Evolutionary conservation across 2,797 vertebrate genomes (phyloP).

Genomic region (Alca torda): DNA sequence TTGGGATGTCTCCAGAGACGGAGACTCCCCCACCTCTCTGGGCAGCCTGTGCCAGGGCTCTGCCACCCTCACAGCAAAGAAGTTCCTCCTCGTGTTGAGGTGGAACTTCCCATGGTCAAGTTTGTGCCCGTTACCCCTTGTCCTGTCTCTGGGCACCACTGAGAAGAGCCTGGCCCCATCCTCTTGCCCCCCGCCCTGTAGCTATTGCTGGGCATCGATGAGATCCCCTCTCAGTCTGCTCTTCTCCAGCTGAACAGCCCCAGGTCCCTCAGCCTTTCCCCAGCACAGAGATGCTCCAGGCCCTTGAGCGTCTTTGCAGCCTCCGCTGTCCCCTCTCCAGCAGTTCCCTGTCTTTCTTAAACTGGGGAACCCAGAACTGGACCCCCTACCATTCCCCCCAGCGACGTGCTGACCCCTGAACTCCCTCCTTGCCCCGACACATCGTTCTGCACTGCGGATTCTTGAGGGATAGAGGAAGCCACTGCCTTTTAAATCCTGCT

Average conservation of each 20-base stretch:
- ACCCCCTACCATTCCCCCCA: not conserved
- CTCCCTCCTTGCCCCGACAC: not conserved
- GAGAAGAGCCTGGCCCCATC: too few species aligned
- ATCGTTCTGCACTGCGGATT: fast-evolving
- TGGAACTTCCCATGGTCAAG: too few species aligned
- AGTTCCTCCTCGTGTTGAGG: too few species aligned
- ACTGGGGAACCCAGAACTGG: not conserved
- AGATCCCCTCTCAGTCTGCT: too few species aligned
- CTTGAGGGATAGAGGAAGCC: not conserved
- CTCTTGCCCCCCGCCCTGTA: too few species aligned
- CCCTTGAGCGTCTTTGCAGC: not conserved
- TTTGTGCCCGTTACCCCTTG: too few species aligned
- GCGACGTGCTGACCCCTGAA: not conserved
- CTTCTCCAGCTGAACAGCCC: not conserved
- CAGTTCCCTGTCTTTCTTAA: not conserved
- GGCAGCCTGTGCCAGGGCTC: too few species aligned
- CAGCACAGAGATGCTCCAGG: not conserved
- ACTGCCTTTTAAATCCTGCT: not conserved
- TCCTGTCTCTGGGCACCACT: too few species aligned
- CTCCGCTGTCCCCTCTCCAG: not conserved
- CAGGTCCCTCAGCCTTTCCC: not conserved
- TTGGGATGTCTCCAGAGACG: too few species aligned
- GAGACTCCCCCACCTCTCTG: too few species aligned
- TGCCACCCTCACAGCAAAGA: too few species aligned
- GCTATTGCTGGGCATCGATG: too few species aligned